Evolutionary conservation across 2,113 vertebrate genomes (phyloP).

Genomic region (Ctenodactylus gundi): DNA sequence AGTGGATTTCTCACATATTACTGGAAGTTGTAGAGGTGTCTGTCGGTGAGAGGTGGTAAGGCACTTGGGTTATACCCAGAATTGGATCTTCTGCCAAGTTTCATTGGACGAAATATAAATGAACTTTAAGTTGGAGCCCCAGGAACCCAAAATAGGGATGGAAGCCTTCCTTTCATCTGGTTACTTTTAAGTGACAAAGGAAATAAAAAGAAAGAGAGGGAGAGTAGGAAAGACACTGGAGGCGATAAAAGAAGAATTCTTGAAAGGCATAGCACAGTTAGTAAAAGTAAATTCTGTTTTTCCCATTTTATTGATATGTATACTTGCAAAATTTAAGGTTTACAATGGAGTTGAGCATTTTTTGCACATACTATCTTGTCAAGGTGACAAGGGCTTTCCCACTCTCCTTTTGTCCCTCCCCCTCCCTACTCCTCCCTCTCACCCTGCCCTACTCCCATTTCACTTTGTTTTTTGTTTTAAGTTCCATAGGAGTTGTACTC

Average conservation of each 20-base stretch:
- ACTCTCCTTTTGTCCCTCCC: too few relatives aligned
- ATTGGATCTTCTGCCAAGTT: background rate
- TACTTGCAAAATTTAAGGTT: too few relatives aligned
- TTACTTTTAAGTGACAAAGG: background rate
- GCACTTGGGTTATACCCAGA: background rate
- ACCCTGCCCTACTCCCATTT: too few relatives aligned
- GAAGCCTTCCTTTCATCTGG: background rate
- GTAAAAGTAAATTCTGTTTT: background rate
- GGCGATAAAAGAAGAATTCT: background rate
- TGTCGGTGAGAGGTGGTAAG: background rate
- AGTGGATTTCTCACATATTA: background rate
- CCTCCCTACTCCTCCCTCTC: too few relatives aligned
- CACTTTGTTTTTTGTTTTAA: too few relatives aligned
- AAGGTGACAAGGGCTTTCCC: too few relatives aligned
- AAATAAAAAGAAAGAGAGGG: background rate
- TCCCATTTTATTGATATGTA: too few relatives aligned
- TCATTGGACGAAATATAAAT: background rate
- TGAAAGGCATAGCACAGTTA: background rate
- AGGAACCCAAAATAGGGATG: background rate
- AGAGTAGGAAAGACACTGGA: background rate
- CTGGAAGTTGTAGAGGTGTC: background rate
- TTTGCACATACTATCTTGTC: too few relatives aligned
- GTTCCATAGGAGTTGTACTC: too few relatives aligned
- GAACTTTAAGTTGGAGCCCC: background rate
- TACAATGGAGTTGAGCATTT: too few relatives aligned